Evolutionary conservation across 1,140 invertebrate genomes (phyloP), one percentile per base, ranked within the genome.

Genomic region (Drosophila seguyi): DNA sequence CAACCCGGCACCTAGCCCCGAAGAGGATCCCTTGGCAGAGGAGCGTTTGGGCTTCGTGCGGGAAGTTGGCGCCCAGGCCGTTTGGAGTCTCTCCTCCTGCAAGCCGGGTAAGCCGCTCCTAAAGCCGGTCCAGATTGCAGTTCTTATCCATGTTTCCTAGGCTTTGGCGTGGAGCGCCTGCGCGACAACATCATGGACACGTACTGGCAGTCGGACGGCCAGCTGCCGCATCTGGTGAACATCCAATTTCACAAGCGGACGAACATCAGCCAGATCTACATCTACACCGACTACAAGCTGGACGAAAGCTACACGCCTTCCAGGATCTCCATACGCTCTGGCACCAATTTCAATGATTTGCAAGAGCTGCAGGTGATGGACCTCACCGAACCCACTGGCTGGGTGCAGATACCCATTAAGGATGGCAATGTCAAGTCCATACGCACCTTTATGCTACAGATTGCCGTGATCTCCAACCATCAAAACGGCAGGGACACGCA

Each of bases 141-240:
- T 0, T 22, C 0, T 10, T 16, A 31, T 14, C 4, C 4, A 1
- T 34, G 0, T 41, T 22, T 13, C 0, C 4, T 78, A 97, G 98
- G 98, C 50, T 99, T 99, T 95, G 99, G 99, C 27, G 98, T 99
- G 14, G 98, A 99, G 91, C 98, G 99, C 92, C 93, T 99, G 22
- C 93, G 98, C 74, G 98, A 99, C 93, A 97, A 99, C 93, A 97
- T 97, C 57, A 96, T 97, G 85, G 99, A 99, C 78, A 99, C 98
- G 1, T 99, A 99, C 93, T 99, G 99, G 99, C 99, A 99, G 92
- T 99, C 98, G 0, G 99, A 99, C 94, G 99, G 99, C 0, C 98
- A 99, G 81, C 94, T 99, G 66, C 99, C 99, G 7, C 99, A 99
- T 93, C 94, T 99, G 72, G 98, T 99, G 0, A 99, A 99, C 91